phyloP scores from a whole-genome alignment of 2,113 vertebrate genomes.

The Carassius auratus region DNA sequence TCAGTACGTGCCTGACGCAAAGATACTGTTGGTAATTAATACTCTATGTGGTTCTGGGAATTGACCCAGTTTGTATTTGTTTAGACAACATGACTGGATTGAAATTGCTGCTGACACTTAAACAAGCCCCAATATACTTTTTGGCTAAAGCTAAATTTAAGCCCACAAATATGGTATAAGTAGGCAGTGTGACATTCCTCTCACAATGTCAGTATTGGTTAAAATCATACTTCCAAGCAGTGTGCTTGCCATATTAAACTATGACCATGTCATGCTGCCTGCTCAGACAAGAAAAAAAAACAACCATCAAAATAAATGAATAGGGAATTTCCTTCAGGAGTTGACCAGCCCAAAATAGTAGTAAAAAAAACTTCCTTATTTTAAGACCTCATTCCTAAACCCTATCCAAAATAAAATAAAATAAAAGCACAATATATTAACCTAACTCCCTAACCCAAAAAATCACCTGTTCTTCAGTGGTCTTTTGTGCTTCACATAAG shows the following conservation, averaged over 20 bases:
- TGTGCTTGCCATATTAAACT: background rate
- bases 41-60: background rate
- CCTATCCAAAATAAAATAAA: too few species aligned
- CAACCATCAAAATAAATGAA: too few species aligned
- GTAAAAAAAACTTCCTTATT: too few species aligned
- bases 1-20: constrained; percentile 18
- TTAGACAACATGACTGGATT: constrained; percentile 17
- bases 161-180: background rate
- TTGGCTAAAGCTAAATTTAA: constrained; percentile 23
- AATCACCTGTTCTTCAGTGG: background rate
- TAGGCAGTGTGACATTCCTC: background rate
- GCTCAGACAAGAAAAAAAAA: too few species aligned
- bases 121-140: background rate
- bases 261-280: background rate
- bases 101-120: constrained; percentile 28
- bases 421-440: too few species aligned
- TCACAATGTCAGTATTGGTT: background rate
- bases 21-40: constrained; percentile 39
- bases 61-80: constrained; percentile 6
- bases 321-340: too few species aligned
- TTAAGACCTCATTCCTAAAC: too few species aligned
- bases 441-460: too few species aligned
- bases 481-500: too few species aligned
- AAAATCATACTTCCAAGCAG: background rate
- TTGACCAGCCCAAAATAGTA: too few species aligned